Conservation (phyloP, 2,797 vertebrate genomes). For the Euthynnus affinis region DNA sequence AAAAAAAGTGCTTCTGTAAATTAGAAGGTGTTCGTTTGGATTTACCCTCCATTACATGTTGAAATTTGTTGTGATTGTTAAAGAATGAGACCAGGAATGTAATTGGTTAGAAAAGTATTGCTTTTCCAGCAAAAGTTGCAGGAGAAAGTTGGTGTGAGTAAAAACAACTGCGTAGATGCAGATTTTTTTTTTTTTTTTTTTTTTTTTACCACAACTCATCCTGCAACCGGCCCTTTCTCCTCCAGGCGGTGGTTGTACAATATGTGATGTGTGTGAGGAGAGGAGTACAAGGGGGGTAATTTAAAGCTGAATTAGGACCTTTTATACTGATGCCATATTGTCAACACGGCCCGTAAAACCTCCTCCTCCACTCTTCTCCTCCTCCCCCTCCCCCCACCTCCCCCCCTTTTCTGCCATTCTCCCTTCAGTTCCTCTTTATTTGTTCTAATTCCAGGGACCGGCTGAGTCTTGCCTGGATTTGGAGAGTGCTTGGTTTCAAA, state of each 20-base stretch:
- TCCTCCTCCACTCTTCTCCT: conserved; percentile 64
- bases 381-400: too few species aligned
- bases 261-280: conserved; percentile 47
- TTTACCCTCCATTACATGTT: conserved; percentile 51
- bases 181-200: conserved; percentile 5
- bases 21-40: conserved; percentile 46
- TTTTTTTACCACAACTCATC: background rate
- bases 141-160: conserved; percentile 35
- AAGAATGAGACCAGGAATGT: conserved; percentile 4
- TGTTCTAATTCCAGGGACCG: conserved; percentile 88
- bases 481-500: conserved; percentile 89
- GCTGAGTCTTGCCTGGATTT: conserved; percentile 89
- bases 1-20: conserved; percentile 43
- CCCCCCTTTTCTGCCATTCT: conserved; percentile 70
- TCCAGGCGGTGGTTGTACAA: conserved; percentile 47
- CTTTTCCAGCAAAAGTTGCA: conserved; percentile 11
- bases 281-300: conserved; percentile 72
- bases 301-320: conserved; percentile 84
- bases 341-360: conserved; percentile 82
- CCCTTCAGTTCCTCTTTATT: conserved; percentile 83
- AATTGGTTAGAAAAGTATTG: conserved; percentile 23
- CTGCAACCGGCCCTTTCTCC: conserved; percentile 27
- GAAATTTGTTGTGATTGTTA: conserved; percentile 22
- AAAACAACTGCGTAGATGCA: conserved; percentile 38
- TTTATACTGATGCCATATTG: conserved; percentile 85